phyloP scores from a whole-genome alignment of 2,888 invertebrate species.

The Lapara coniferarum region DNA sequence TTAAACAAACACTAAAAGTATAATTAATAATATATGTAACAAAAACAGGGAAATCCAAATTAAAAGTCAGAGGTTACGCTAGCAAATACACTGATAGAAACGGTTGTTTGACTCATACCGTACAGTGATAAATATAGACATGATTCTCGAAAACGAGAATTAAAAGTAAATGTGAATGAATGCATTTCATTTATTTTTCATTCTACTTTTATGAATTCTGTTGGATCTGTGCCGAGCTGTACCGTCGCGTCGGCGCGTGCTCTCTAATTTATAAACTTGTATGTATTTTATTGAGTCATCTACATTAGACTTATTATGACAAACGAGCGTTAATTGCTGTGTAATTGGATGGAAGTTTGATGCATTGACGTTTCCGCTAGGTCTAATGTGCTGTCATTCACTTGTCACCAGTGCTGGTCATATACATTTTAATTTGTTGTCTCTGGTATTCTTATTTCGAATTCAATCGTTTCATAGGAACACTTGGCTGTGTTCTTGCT shows the following conservation, averaged over 20 bases:
- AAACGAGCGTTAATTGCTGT: neutral
- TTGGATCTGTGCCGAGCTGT: conserved; percentile 17
- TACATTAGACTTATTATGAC: neutral
- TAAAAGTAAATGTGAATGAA: conserved; percentile 12
- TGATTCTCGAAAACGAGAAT: conserved; percentile 16
- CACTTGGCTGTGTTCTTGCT: too few relatives aligned
- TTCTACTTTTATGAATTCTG: conserved; percentile 18
- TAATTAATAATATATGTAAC: too few relatives aligned
- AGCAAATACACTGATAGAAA: conserved; percentile 1
- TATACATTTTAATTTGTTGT: neutral
- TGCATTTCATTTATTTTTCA: conserved; percentile 16
- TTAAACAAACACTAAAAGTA: too few relatives aligned
- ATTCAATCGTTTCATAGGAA: too few relatives aligned
- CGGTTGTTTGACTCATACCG: neutral
- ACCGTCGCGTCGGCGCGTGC: neutral
- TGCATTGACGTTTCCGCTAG: neutral
- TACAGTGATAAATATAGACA: conserved; percentile 8
- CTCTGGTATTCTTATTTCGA: neutral
- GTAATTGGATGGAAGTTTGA: neutral
- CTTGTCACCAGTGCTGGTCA: neutral
- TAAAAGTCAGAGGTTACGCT: neutral
- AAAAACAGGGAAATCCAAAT: neutral
- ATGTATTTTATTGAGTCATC: conserved; percentile 3
- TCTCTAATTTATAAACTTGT: conserved; percentile 5
- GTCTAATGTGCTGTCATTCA: neutral